These are phyloP conservation scores for Philopotamus ludificatus DNA, from an alignment of 1,140 invertebrate genomes.

Conservation along the genomic window DNA sequence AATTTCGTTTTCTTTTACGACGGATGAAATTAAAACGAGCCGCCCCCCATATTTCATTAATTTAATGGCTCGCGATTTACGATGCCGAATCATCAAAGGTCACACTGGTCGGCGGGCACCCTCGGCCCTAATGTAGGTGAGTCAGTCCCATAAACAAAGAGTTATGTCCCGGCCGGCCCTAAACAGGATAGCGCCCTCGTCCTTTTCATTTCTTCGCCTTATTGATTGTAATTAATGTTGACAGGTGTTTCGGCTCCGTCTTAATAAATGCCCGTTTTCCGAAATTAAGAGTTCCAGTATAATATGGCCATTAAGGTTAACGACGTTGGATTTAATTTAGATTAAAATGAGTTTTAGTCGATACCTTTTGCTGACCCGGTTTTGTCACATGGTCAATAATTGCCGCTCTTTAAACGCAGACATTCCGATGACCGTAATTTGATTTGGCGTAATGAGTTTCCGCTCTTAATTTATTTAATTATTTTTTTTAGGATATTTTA, in stretches of 20 bases:
- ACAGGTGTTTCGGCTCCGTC: slow-evolving; percentile 22
- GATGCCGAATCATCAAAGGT: slow-evolving; percentile 19
- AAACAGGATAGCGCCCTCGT: slow-evolving; percentile 19
- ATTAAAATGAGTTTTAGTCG: slow-evolving; percentile 14
- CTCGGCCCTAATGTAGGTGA: slow-evolving; percentile 11
- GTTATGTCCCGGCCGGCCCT: slow-evolving; percentile 16
- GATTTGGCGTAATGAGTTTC: too few relatives aligned
- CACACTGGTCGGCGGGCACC: not conserved
- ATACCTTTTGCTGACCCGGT: too few relatives aligned
- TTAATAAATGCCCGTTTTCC: slow-evolving; percentile 22
- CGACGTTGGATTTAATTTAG: slow-evolving; percentile 21
- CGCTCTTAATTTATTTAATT: too few relatives aligned
- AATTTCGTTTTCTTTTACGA: too few relatives aligned
- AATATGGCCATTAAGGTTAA: slow-evolving; percentile 26
- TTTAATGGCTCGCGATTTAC: slow-evolving; percentile 15
- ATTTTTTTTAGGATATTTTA: too few relatives aligned
- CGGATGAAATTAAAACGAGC: slow-evolving; percentile 6
- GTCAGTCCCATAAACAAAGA: slow-evolving; percentile 17
- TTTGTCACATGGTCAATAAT: too few relatives aligned
- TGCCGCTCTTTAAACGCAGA: too few relatives aligned
- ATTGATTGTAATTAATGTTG: slow-evolving; percentile 31
- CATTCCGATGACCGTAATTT: too few relatives aligned
- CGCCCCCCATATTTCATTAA: not conserved
- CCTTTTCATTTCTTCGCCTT: slow-evolving; percentile 15
- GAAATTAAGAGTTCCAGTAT: slow-evolving; percentile 17